phyloP scores from a whole-genome alignment of 2,888 invertebrate genomes.

The Pycnomerus fuliginosus region DNA sequence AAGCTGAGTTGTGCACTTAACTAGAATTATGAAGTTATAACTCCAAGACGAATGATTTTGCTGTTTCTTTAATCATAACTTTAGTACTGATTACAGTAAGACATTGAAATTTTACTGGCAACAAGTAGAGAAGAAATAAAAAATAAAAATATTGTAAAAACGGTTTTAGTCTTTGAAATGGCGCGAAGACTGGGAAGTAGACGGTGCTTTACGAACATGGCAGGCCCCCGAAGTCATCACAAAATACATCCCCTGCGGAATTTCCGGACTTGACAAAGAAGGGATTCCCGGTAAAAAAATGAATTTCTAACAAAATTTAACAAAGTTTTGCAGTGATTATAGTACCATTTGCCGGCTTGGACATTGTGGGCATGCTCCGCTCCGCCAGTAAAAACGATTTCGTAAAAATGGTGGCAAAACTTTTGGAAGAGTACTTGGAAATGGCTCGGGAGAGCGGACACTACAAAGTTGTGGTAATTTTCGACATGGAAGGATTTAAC shows the following conservation, averaged over 20 bases:
- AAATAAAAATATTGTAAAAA: no score
- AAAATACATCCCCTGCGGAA: conserved; percentile 76
- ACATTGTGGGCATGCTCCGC: conserved; percentile 79
- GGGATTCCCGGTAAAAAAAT: conserved; percentile 67
- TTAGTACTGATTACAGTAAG: no score
- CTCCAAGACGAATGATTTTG: no score
- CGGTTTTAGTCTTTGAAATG: conserved; percentile 65
- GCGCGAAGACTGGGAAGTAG: conserved; percentile 75
- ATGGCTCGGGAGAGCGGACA: conserved; percentile 62
- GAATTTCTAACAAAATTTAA: neutral
- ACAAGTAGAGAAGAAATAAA: no score
- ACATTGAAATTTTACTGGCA: no score
- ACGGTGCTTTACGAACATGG: conserved; percentile 67
- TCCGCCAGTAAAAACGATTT: conserved; percentile 71
- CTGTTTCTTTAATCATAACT: no score
- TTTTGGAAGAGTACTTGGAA: conserved; percentile 66
- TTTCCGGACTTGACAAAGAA: conserved; percentile 78
- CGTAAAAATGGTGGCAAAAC: conserved; percentile 66
- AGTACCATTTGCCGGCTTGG: conserved; percentile 77
- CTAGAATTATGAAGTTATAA: no score
- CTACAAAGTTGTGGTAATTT: conserved; percentile 67
- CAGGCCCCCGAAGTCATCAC: conserved; percentile 67
- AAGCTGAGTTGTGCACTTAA: no score
- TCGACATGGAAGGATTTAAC: conserved; percentile 78
- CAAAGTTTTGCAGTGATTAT: conserved; percentile 63